Evolutionary conservation across 2,888 invertebrate genomes (phyloP), one percentile per base, ranked within the genome.

Genomic region (Itoplectis maculator): DNA sequence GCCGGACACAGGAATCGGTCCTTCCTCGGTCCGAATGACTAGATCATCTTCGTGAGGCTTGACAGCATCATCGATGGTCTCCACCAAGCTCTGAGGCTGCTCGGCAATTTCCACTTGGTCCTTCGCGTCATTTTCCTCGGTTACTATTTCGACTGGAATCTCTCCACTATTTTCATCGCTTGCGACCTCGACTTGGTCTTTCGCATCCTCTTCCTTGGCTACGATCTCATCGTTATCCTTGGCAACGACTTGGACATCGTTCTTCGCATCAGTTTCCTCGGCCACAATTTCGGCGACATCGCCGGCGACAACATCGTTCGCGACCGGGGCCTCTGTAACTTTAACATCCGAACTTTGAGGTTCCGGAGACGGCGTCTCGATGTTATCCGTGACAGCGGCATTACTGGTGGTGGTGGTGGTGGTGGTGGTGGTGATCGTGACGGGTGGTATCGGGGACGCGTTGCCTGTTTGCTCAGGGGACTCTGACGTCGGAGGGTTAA

Each of bases 1-100:
- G 13, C 84, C 85, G 8, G 88, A 86, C 9, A 90, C 77, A 1
- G 90, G 89, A 4, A 89, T 20, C 0, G 88, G 89, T 20, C 89
- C 89, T 65, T 91, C 90, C 49, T 91, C 91, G 7, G 89, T 87
- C 4, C 86, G 78, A n/a, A 89, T 77, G 8, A 85, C 85, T 20
- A 87, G 63, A 74, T 85, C 85, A 4, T 56, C 65, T 1, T 72
- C 69, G 8, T 18, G 11, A 15, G 75, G 40, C 13, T 56, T 49
- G 15, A 1, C 29, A 42, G 42, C 8, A 23, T 54, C 20, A 15
- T 59, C 54, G 20, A 18, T 35, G 29, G 23, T 72, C 35, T 66
- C 56, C 7, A 6, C n/a, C 29, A 29, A 3, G 3, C 2, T 29
- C 5, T 29, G n/a, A n/a, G n/a, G n/a, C n/a, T n/a, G n/a, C n/a